These are phyloP conservation scores for Cololabis saira DNA, from an alignment of 2,113 vertebrate genomes.

Conservation along the genomic window DNA sequence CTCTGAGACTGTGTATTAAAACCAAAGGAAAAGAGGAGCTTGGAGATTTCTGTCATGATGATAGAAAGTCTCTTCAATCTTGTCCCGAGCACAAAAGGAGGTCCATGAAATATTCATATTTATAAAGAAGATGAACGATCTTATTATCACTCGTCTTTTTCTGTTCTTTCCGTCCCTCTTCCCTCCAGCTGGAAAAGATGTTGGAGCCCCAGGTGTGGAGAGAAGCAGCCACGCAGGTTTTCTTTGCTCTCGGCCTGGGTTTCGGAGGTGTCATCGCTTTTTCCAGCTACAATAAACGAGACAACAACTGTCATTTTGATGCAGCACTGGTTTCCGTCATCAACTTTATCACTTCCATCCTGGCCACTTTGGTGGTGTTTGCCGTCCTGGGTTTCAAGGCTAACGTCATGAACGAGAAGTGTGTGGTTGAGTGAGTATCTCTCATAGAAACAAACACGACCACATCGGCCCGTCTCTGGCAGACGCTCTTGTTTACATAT, in stretches of 20 bases:
- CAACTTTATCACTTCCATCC: slow-evolving; percentile 95
- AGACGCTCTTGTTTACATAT: background rate
- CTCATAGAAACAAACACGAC: background rate
- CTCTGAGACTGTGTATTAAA: too few relatives aligned
- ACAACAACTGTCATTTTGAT: slow-evolving; percentile 99
- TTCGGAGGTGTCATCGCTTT: slow-evolving; percentile 98
- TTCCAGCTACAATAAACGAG: slow-evolving; percentile 99
- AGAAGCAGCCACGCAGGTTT: slow-evolving; percentile 97
- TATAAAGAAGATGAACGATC: too few relatives aligned
- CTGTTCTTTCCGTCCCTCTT: too few relatives aligned
- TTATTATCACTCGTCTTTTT: background rate
- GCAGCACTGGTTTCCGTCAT: slow-evolving; percentile 94
- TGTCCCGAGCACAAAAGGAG: too few relatives aligned
- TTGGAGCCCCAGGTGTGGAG: slow-evolving; percentile 97
- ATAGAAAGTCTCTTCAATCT: too few relatives aligned
- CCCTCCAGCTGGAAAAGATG: slow-evolving; percentile 95
- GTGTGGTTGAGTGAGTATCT: slow-evolving; percentile 93
- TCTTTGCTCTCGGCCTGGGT: slow-evolving; percentile 95
- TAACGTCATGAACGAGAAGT: slow-evolving; percentile 99
- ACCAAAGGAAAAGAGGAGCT: too few relatives aligned
- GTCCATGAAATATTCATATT: too few relatives aligned
- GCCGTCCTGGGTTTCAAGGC: slow-evolving; percentile 99
- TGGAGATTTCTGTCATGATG: too few relatives aligned
- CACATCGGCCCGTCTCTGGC: fast-evolving
- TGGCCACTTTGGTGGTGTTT: slow-evolving; percentile 97